Evolutionary conservation across 2,888 invertebrate species (phyloP).

Genomic region (Mystacides longicornis): DNA sequence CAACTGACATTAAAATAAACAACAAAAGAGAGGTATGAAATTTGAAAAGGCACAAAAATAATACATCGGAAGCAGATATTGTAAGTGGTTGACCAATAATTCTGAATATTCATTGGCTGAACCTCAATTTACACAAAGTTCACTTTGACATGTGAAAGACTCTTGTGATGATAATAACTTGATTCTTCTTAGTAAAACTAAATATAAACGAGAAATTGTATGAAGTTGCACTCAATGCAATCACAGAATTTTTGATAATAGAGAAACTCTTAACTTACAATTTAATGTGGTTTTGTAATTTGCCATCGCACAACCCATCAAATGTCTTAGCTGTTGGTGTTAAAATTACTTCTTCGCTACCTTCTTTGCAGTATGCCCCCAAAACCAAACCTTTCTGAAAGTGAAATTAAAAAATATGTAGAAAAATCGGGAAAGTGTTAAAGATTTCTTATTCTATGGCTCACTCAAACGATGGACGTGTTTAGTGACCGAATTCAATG

Average conservation of each 20-base stretch:
- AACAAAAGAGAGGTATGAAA: too few relatives aligned
- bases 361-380: conserved; percentile 43
- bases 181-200: too few relatives aligned
- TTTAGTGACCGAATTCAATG: neutral
- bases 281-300: conserved; percentile 40
- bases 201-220: too few relatives aligned
- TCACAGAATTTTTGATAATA: neutral
- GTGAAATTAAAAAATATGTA: neutral
- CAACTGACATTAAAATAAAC: too few relatives aligned
- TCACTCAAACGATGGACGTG: too few relatives aligned
- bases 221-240: neutral
- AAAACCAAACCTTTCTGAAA: conserved; percentile 49
- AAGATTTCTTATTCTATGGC: neutral
- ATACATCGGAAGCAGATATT: too few relatives aligned
- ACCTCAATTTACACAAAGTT: neutral
- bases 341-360: conserved; percentile 36
- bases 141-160: too few relatives aligned
- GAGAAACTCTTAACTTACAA: conserved; percentile 44
- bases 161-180: too few relatives aligned
- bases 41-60: too few relatives aligned
- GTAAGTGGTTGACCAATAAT: too few relatives aligned
- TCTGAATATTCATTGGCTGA: too few relatives aligned
- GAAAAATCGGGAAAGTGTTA: neutral
- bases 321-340: conserved; percentile 44
- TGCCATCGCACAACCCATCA: conserved; percentile 41